Base-by-base conservation (phyloP, 2,113 vertebrate genomes). In the Protobothrops mucrosquamatus region DNA sequence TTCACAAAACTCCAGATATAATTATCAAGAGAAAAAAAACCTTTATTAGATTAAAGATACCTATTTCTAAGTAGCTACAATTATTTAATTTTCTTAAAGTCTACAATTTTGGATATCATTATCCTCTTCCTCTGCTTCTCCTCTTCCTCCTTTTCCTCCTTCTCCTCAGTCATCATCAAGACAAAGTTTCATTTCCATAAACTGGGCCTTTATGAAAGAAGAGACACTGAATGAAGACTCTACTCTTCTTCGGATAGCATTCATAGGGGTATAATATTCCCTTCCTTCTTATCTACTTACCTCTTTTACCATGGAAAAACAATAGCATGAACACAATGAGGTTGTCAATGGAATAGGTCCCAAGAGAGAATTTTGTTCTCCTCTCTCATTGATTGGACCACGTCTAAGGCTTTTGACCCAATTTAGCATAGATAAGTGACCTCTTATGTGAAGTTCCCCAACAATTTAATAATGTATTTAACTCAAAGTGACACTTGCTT, bases 401-500 rank as follows among this genome's bases (percentile, higher is more conserved):
- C 95, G 96, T 97, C 94, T 94, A 96, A 97, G 96, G 97, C 96
- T 98, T 98, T 98, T 98, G 98, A 99, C 98, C 98, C 98, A 98
- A 98, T 99, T 99, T 98, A 98, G 97, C 98, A 98, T 98, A 98
- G 98, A 99, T 98, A 98, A 98, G 98, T 98, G 98, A 99, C 98
- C 98, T 97, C 97, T 98, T 97, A 98, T 98, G 97, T 95, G 96
- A 97, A 97, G 98, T 98, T 98, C 97, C 97, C 97, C 97, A 98
- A 98, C 97, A 97, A 97, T 98, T 99, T 98, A 98, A 97, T 97
- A 97, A 98, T 97, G 97, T 96, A 97, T 98, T 98, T 98, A 99
- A 99, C 98, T 98, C 98, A 98, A 98, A 99, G 98, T 99, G 99
- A 99, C 99, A 99, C 97, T 98, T 98, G 98, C 99, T 99, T 97